Conservation (phyloP, 2,113 vertebrate genomes). For the Vulpes vulpes region DNA sequence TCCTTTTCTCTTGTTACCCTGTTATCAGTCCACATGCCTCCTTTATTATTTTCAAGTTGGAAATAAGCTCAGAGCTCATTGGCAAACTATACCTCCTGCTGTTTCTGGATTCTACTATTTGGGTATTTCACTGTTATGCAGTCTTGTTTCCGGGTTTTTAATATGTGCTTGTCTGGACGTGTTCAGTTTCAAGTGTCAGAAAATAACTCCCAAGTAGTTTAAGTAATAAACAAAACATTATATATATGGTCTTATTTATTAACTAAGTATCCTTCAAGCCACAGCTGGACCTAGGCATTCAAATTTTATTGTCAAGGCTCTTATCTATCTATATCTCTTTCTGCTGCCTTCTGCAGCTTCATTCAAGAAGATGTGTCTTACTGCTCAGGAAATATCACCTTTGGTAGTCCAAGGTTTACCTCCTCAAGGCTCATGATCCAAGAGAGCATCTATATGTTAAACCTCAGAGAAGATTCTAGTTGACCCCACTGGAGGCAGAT, state of each 20-base stretch:
- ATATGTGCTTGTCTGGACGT: neutral
- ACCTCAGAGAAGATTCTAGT: neutral
- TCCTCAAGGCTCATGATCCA: neutral
- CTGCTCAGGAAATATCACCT: neutral
- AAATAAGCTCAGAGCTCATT: neutral
- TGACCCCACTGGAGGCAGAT: neutral
- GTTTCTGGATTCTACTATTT: neutral
- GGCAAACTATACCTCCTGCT: neutral
- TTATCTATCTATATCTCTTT: neutral
- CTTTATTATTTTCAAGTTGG: neutral
- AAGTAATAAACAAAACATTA: neutral
- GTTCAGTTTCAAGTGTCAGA: neutral
- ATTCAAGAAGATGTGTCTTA: neutral
- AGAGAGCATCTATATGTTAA: neutral
- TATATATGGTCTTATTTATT: neutral
- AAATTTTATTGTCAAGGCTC: neutral
- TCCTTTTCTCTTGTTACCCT: neutral
- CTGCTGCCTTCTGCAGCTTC: neutral
- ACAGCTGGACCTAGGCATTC: neutral
- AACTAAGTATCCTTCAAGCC: neutral
- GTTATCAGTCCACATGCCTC: neutral
- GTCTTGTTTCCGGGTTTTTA: constrained; percentile 5
- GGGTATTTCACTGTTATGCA: neutral
- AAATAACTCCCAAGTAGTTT: neutral
- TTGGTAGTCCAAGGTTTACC: too few species aligned